Evolutionary conservation across 2,888 invertebrate species (phyloP).

Genomic region (Lasioglossum vierecki): DNA sequence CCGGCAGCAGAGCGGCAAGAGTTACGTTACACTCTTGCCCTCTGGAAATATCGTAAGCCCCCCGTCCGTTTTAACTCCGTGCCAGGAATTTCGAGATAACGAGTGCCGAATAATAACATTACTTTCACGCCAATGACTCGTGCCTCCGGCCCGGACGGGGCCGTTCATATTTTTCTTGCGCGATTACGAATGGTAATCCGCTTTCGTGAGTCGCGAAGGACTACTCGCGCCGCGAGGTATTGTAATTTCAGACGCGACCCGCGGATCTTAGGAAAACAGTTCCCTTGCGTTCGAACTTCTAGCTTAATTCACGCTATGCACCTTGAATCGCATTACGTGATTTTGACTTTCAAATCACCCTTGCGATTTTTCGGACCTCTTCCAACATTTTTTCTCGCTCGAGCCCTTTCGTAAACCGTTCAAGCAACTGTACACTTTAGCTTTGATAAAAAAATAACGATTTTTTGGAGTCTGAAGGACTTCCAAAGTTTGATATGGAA

Average conservation of each 20-base stretch:
- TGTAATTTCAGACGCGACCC: conserved; percentile 52
- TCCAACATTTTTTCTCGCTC: not conserved
- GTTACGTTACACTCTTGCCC: conserved; percentile 17
- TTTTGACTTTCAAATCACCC: conserved; percentile 50
- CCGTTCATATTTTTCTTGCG: conserved; percentile 51
- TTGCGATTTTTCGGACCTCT: not conserved
- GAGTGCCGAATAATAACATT: conserved; percentile 53
- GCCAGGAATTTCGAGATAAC: conserved; percentile 40
- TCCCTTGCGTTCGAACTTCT: not conserved
- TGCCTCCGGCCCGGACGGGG: not conserved
- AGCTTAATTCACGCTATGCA: conserved; percentile 34
- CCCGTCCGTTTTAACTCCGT: conserved; percentile 18
- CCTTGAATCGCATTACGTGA: conserved; percentile 41
- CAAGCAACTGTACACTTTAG: not conserved
- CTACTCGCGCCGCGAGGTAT: not conserved
- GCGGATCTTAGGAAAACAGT: conserved; percentile 45
- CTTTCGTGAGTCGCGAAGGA: conserved; percentile 11
- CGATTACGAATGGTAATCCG: conserved; percentile 59
- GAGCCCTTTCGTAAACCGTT: not conserved
- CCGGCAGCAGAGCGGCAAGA: not conserved
- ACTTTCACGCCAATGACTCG: conserved; percentile 45
- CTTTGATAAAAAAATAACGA: not conserved
- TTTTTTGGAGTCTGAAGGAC: too few relatives aligned
- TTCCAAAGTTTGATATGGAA: not conserved
- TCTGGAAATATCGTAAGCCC: conserved; percentile 13